A percentile compares a stretch with the other conserved stretches of the same genome.
phyloP scores from a whole-genome alignment of 2,113 vertebrate species.

The Ptyas mucosa region DNA sequence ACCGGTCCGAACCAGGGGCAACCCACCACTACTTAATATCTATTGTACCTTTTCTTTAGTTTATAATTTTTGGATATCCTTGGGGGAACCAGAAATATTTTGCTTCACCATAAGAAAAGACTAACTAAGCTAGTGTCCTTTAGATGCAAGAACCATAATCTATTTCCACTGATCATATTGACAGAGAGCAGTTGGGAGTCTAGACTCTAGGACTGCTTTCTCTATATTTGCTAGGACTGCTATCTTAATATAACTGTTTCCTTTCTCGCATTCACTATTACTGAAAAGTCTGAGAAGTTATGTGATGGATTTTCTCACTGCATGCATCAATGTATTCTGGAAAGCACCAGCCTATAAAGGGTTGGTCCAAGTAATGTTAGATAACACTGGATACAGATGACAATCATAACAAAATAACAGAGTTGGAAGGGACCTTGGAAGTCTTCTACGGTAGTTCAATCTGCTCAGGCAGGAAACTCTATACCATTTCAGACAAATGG shows the following conservation, averaged over 20 bases:
- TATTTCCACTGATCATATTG: neutral
- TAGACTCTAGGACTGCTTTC: neutral
- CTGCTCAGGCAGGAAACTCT: neutral
- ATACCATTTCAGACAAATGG: neutral
- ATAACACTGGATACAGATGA: neutral
- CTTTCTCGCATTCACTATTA: neutral
- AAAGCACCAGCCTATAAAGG: neutral
- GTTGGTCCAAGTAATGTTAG: neutral
- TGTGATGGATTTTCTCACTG: neutral
- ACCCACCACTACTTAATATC: neutral
- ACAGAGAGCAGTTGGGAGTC: neutral
- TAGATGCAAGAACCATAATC: neutral
- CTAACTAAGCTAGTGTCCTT: neutral
- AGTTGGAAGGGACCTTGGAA: neutral
- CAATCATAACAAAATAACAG: neutral
- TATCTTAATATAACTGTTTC: neutral
- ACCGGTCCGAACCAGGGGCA: too few relatives aligned
- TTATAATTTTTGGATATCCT: neutral
- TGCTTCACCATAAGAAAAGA: neutral
- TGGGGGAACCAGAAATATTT: neutral
- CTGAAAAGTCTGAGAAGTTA: neutral
- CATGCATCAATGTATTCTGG: neutral
- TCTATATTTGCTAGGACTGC: neutral
- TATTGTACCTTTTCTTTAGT: neutral
- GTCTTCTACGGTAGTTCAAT: neutral